Evolutionary conservation across 2,797 vertebrate genomes (phyloP).

Genomic region (Aplochiton taeniatus): DNA sequence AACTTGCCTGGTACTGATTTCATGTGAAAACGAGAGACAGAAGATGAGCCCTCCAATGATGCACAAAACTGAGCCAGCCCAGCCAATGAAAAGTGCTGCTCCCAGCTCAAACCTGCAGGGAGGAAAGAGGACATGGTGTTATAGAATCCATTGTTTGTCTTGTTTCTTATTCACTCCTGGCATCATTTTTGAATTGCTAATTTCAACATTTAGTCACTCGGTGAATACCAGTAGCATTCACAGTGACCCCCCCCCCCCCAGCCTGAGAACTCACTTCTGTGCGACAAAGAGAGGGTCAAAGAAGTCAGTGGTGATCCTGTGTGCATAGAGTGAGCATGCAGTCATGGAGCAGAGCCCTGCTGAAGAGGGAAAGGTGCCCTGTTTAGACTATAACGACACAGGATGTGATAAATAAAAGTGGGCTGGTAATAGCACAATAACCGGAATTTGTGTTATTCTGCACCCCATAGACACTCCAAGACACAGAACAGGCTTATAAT

Average conservation of each 20-base stretch:
- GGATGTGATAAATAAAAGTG: too few species aligned
- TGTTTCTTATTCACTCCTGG: not conserved
- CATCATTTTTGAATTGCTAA: constrained; percentile 4
- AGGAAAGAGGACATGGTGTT: not conserved
- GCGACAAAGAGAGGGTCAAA: constrained; percentile 92
- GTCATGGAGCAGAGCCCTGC: constrained; percentile 90
- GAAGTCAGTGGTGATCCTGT: constrained; percentile 95
- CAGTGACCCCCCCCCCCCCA: not conserved
- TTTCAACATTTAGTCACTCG: not conserved
- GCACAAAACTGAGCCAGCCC: constrained; percentile 79
- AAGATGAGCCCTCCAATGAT: constrained; percentile 77
- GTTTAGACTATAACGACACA: too few species aligned
- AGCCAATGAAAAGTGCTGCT: constrained; percentile 82
- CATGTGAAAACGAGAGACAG: constrained; percentile 71
- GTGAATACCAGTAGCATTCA: too few species aligned
- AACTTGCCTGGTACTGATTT: constrained; percentile 67
- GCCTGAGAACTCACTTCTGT: constrained; percentile 87
- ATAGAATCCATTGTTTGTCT: not conserved
- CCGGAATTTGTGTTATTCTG: too few species aligned
- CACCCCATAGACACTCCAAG: too few species aligned
- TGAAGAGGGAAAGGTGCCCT: constrained; percentile 16
- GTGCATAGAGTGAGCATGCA: constrained; percentile 93
- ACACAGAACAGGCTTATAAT: too few species aligned
- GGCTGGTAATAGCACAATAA: too few species aligned
- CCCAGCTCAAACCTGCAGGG: constrained; percentile 79